Conservation (phyloP, 2,113 vertebrate genomes). For the Hassar affinis region DNA sequence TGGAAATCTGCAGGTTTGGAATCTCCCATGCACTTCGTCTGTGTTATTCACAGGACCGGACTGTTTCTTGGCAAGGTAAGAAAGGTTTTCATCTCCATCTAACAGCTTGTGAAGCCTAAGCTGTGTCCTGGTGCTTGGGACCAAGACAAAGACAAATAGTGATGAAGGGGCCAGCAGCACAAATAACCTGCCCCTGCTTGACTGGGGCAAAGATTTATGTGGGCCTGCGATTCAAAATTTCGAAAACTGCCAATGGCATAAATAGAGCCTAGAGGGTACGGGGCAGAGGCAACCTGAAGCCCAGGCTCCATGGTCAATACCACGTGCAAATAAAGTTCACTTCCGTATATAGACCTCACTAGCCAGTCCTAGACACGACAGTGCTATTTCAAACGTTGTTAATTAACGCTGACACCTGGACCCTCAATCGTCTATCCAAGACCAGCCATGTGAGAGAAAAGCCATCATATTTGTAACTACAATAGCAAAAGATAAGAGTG, state of each 20-base stretch:
- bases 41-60: conserved; percentile 23
- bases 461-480: conserved; percentile 16
- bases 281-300: conserved; percentile 50
- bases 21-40: background rate
- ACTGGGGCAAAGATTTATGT: conserved; percentile 54
- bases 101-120: conserved; percentile 43
- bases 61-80: conserved; percentile 39
- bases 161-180: conserved; percentile 48
- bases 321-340: conserved; percentile 55
- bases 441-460: conserved; percentile 20
- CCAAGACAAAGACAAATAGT: conserved; percentile 42
- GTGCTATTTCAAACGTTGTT: conserved; percentile 60
- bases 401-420: conserved; percentile 58
- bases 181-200: conserved; percentile 32
- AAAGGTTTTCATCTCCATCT: conserved; percentile 41
- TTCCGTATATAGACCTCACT: conserved; percentile 55
- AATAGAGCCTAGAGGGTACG: conserved; percentile 43
- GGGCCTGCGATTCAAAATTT: conserved; percentile 54
- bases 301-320: conserved; percentile 48
- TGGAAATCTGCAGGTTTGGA: conserved; percentile 13
- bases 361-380: conserved; percentile 28
- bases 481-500: conserved; percentile 6
- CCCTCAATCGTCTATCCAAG: conserved; percentile 10
- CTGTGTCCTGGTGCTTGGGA: conserved; percentile 22
- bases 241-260: conserved; percentile 50